These are phyloP conservation scores for Pycnonotus jocosus DNA, from an alignment of 2,113 vertebrate species.

Conservation along the genomic window DNA sequence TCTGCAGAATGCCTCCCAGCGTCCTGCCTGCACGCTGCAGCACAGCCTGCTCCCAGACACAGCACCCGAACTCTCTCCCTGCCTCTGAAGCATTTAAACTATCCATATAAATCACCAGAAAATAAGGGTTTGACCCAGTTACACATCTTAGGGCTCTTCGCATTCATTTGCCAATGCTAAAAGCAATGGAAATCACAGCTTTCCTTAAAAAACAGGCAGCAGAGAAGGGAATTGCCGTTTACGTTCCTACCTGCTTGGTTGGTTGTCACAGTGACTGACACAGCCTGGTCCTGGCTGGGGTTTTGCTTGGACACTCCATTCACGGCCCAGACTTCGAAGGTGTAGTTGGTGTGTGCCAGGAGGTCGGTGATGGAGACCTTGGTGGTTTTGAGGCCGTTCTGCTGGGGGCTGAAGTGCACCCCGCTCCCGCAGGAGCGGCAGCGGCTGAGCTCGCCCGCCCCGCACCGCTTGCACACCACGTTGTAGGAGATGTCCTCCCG, in stretches of 20 bases:
- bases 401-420: constrained; percentile 92
- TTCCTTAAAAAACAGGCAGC: not conserved
- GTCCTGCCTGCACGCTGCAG: not conserved
- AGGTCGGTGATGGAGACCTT: constrained; percentile 94
- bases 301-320: constrained; percentile 94
- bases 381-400: constrained; percentile 84
- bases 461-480: constrained; percentile 91
- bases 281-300: constrained; percentile 88
- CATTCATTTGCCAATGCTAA: not conserved
- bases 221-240: not conserved
- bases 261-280: constrained; percentile 93
- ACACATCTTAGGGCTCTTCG: not conserved
- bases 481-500: constrained; percentile 93
- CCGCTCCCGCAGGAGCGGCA: constrained; percentile 89
- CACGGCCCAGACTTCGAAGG: constrained; percentile 94
- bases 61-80: not conserved
- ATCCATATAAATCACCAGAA: not conserved
- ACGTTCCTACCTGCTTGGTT: constrained; percentile 92
- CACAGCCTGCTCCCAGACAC: not conserved
- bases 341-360: constrained; percentile 97
- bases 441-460: constrained; percentile 72
- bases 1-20: not conserved
- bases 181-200: not conserved
- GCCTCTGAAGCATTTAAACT: not conserved
- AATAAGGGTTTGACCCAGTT: constrained; percentile 1